Conservation (phyloP, 2,113 vertebrate species). For the Albula goreensis region DNA sequence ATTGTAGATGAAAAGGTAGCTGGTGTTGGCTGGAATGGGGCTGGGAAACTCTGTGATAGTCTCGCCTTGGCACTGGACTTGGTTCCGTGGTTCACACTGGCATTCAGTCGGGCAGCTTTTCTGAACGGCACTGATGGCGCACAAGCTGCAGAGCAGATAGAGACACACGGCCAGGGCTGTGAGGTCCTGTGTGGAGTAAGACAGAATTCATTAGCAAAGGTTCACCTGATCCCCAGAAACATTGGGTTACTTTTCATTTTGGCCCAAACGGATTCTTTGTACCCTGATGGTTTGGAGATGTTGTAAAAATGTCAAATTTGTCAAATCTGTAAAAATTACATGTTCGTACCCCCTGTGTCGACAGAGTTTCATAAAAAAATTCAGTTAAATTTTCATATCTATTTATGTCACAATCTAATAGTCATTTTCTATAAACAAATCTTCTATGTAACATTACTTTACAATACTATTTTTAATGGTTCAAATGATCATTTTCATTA, state of each 20-base stretch:
- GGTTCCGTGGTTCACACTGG: slow-evolving; percentile 32
- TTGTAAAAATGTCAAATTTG: no score
- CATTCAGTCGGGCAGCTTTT: slow-evolving; percentile 59
- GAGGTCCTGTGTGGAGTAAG: slow-evolving; percentile 44
- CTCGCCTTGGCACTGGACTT: slow-evolving; percentile 37
- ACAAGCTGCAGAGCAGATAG: slow-evolving; percentile 51
- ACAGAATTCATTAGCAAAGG: not conserved
- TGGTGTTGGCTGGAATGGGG: slow-evolving; percentile 44
- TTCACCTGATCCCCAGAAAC: not conserved
- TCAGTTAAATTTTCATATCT: no score
- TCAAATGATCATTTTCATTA: not conserved
- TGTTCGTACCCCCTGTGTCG: no score
- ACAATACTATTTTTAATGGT: no score
- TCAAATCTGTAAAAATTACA: no score
- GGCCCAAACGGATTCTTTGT: no score
- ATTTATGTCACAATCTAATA: no score
- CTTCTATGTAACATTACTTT: not conserved
- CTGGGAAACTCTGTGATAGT: slow-evolving; percentile 58
- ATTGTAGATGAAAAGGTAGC: slow-evolving; percentile 30
- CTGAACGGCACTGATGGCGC: slow-evolving; percentile 38
- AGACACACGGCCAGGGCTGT: slow-evolving; percentile 54
- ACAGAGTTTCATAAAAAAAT: no score
- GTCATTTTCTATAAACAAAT: not conserved
- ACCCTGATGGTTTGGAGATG: no score
- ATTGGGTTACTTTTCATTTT: no score